These are phyloP conservation scores for Xylophagus ater DNA, from an alignment of 2,888 invertebrate species.

Conservation along the genomic window DNA sequence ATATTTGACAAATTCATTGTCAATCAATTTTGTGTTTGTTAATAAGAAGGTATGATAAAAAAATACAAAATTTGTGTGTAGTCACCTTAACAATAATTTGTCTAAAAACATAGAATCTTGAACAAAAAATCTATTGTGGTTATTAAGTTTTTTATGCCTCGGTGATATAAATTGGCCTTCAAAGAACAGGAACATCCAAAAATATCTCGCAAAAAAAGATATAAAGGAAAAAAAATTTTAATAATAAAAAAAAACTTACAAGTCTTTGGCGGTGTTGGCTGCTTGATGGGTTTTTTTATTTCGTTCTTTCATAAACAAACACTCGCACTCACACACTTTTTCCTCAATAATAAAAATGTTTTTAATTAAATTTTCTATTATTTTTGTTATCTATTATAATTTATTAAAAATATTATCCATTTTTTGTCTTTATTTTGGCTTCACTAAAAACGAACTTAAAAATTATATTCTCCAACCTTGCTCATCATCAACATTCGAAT, in stretches of 20 bases:
- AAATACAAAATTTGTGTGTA: too few species aligned
- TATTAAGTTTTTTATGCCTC: too few species aligned
- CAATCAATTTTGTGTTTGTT: too few species aligned
- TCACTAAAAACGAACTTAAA: constrained; percentile 3
- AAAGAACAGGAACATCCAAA: too few species aligned
- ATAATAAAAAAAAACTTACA: constrained; percentile 8
- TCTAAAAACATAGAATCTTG: too few species aligned
- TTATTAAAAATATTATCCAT: not conserved
- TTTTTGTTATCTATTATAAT: not conserved
- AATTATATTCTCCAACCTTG: constrained; percentile 64
- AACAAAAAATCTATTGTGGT: too few species aligned
- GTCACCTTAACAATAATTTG: too few species aligned
- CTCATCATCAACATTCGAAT: constrained; percentile 62
- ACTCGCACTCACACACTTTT: not conserved
- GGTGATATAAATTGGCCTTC: too few species aligned
- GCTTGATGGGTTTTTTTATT: not conserved
- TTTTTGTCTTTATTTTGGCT: not conserved
- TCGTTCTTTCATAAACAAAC: not conserved
- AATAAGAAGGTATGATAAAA: too few species aligned
- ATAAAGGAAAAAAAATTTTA: too few species aligned
- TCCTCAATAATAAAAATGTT: constrained; percentile 5
- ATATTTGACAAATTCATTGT: too few species aligned
- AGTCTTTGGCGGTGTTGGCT: constrained; percentile 13
- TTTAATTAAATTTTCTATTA: not conserved
- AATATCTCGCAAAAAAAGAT: too few species aligned